A percentile compares a stretch with the other conserved stretches of the same genome.
Conservation (phyloP, 30 jellyfish, hydroid and myxozoan genomes). For the Turritopsis rubra region DNA sequence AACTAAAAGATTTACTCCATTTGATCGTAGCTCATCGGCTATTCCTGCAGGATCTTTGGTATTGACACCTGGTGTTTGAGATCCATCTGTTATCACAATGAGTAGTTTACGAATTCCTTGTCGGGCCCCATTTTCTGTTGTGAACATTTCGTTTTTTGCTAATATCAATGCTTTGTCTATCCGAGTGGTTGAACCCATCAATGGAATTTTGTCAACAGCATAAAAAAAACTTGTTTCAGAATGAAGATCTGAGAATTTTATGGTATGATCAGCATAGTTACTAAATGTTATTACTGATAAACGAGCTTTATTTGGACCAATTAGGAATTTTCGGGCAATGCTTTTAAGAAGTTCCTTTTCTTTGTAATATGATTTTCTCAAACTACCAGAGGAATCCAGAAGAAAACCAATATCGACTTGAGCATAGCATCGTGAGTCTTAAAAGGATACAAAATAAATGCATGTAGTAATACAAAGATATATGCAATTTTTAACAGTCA, state of each 20-base stretch:
- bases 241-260: conserved; percentile 34
- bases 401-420: conserved; percentile 72
- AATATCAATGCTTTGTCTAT: conserved; percentile 77
- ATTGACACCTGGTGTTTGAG: conserved; percentile 68
- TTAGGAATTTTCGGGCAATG: conserved; percentile 47
- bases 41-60: conserved; percentile 57
- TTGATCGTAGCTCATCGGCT: conserved; percentile 48
- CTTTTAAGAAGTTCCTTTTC: conserved; percentile 72
- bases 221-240: conserved; percentile 38
- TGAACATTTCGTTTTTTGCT: conserved; percentile 54
- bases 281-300: conserved; percentile 77
- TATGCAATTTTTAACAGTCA: too few species aligned
- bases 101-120: conserved; percentile 52
- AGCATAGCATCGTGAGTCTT: conserved; percentile 17
- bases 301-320: conserved; percentile 53
- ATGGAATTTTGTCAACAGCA: conserved; percentile 75
- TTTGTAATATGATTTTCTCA: conserved; percentile 53
- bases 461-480: not conserved
- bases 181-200: conserved; percentile 79
- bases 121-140: conserved; percentile 47
- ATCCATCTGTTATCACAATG: conserved; percentile 76
- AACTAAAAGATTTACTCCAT: conserved; percentile 50
- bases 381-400: conserved; percentile 92
- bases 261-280: conserved; percentile 62
- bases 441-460: not conserved